Evolutionary conservation across 2,888 invertebrate species (phyloP).

Genomic region (Dysmachus trigonus): DNA sequence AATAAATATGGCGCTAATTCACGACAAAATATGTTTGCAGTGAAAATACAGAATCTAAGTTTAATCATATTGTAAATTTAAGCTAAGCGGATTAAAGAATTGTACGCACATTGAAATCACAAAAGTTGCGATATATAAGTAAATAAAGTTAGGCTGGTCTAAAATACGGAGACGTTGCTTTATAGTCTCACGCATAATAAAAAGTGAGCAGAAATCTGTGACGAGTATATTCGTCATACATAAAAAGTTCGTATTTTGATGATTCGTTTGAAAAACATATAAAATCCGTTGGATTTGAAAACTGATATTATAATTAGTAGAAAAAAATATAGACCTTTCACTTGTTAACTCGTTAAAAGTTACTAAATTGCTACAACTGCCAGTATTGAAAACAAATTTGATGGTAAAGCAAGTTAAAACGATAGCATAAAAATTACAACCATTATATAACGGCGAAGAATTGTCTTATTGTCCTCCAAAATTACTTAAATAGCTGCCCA

Average conservation of each 20-base stretch:
- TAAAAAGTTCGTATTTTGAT: background rate
- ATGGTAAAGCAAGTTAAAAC: too few relatives aligned
- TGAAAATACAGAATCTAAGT: background rate
- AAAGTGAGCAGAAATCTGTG: too few relatives aligned
- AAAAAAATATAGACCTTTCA: too few relatives aligned
- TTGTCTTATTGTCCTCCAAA: too few relatives aligned
- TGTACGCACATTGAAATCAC: too few relatives aligned
- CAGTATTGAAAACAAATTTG: too few relatives aligned
- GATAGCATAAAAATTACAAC: too few relatives aligned
- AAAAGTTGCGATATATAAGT: background rate
- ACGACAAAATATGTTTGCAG: background rate
- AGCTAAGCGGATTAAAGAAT: background rate
- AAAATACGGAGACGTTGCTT: background rate
- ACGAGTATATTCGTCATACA: background rate
- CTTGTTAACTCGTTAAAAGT: background rate
- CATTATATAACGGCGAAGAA: too few relatives aligned
- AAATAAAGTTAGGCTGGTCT: background rate
- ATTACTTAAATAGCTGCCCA: too few relatives aligned
- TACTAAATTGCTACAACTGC: too few relatives aligned
- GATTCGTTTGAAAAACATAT: background rate
- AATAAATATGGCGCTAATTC: background rate
- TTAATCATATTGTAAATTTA: background rate
- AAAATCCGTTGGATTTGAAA: background rate
- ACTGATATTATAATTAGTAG: too few relatives aligned
- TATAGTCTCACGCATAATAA: background rate